Conservation (phyloP, 2,797 vertebrate genomes). For the Enteromius fasciolatus region DNA sequence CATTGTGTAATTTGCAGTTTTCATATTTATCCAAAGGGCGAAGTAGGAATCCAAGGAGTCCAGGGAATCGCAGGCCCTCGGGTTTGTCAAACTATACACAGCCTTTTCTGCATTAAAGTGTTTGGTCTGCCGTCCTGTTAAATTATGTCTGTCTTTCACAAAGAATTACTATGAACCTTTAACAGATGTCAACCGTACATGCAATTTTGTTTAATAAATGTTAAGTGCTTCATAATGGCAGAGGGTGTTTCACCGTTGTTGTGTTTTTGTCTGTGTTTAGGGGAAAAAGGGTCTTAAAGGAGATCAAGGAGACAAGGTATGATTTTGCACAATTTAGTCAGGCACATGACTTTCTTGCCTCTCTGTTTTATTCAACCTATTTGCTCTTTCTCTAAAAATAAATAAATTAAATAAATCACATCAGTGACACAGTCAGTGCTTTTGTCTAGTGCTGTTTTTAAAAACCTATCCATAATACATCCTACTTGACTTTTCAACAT, state of each 20-base stretch:
- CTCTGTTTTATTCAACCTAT: not conserved
- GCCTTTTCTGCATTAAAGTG: not conserved
- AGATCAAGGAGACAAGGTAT: constrained; percentile 83
- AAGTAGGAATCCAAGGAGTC: constrained; percentile 73
- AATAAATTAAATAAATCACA: not conserved
- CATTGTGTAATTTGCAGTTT: not conserved
- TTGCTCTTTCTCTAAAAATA: not conserved
- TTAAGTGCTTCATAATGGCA: constrained; percentile 5
- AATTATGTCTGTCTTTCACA: constrained; percentile 3
- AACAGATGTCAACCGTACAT: not conserved
- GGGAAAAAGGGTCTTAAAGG: constrained; percentile 85
- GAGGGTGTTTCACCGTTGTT: constrained; percentile 31
- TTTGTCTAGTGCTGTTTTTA: not conserved
- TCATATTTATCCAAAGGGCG: constrained; percentile 67
- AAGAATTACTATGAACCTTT: not conserved
- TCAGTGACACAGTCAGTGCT: constrained; percentile 8
- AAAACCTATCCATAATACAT: constrained; percentile 15
- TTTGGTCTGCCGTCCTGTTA: not conserved
- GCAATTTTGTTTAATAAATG: not conserved
- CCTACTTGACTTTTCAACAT: not conserved
- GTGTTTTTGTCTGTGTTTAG: constrained; percentile 71
- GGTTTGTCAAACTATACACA: constrained; percentile 63
- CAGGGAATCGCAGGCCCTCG: constrained; percentile 74
- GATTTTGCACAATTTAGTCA: constrained; percentile 37
- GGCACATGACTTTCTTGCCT: not conserved